Evolutionary conservation across 2,888 invertebrate species (phyloP), one percentile per base, ranked within the genome.

Genomic region (Xiphydria camelus): DNA sequence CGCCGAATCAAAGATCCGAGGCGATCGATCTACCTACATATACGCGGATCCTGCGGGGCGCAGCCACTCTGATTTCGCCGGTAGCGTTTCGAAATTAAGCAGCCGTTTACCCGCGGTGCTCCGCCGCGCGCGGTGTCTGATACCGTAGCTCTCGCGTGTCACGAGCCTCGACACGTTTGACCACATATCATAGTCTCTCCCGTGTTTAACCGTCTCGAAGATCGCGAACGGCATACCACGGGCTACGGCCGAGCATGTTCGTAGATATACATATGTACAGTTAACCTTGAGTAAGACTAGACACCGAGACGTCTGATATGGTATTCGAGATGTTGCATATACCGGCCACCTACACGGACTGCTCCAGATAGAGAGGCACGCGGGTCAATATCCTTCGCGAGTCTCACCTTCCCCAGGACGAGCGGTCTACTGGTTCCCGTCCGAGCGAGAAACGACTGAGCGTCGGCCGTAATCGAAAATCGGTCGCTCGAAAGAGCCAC

Each of bases 331-430:
- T 7, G 29, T 12, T 29, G 12, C 29, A 29, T 29, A 29, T 29
- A 29, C 29, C 15, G 43, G 14, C 47, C 42, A 47, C 47, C 42
- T 42, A 47, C 47, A 47, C 46, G 36, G 14, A 33, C 33, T 45
- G 56, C 50, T 60, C 60, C 49, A 56, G 47, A 59, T 62, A 45
- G 41, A 36, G 41, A 48, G 44, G 35, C n/a, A 46, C 51, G 47
- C 46, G 53, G 61, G 64, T 66, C 66, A 66, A 65, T 59, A 67
- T 63, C 59, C 60, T 61, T 53, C 43, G 55, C 54, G 56, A 55
- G 59, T 66, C 57, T 55, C 60, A 59, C 51, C 45, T 22, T 39
- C 34, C 15, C 26, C 34, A 38, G 47, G 40, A 51, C 39, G 45
- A 50, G 40, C 22, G 26, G 26, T 36, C 29, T 18, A 10, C 35